phyloP scores from a whole-genome alignment of 2,888 invertebrate genomes.

The Alentia gelatinosa region DNA sequence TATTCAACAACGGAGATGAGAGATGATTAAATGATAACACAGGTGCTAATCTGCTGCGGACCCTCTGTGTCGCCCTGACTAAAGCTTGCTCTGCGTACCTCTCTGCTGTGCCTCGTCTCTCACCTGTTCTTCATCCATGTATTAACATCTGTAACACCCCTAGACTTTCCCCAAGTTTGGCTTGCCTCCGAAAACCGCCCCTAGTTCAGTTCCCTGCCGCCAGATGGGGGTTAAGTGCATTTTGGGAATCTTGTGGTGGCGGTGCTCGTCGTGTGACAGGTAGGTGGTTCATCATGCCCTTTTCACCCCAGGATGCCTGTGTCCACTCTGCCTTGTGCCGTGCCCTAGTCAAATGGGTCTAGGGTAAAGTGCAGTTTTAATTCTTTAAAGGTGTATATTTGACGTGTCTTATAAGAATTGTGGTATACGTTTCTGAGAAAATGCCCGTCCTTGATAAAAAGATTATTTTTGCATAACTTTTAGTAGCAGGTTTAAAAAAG shows the following conservation, averaged over 20 bases:
- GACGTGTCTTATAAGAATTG: too few species aligned
- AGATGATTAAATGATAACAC: too few species aligned
- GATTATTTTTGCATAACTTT: too few species aligned
- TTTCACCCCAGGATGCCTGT: too few species aligned
- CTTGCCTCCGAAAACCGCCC: slow-evolving; percentile 3
- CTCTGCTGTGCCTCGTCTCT: background rate
- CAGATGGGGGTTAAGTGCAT: slow-evolving; percentile 7
- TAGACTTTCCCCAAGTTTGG: background rate
- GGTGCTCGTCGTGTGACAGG: background rate
- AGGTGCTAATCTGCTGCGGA: background rate
- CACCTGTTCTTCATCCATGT: background rate
- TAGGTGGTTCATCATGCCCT: background rate
- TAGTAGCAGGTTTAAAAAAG: too few species aligned
- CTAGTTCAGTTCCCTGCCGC: background rate
- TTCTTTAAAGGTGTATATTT: too few species aligned
- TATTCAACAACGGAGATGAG: too few species aligned
- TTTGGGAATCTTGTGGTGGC: slow-evolving; percentile 31
- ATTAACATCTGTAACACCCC: slow-evolving; percentile 29
- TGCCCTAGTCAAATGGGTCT: too few species aligned
- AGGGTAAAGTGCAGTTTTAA: too few species aligned
- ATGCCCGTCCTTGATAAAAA: too few species aligned
- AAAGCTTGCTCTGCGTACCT: background rate
- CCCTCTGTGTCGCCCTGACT: background rate
- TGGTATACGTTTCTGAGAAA: too few species aligned
- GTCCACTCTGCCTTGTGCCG: too few species aligned